Percentiles rank a stretch among this genome's conserved stretches.
Evolutionary conservation across 2,113 vertebrate species (phyloP).

Genomic region (Dinomys branickii): DNA sequence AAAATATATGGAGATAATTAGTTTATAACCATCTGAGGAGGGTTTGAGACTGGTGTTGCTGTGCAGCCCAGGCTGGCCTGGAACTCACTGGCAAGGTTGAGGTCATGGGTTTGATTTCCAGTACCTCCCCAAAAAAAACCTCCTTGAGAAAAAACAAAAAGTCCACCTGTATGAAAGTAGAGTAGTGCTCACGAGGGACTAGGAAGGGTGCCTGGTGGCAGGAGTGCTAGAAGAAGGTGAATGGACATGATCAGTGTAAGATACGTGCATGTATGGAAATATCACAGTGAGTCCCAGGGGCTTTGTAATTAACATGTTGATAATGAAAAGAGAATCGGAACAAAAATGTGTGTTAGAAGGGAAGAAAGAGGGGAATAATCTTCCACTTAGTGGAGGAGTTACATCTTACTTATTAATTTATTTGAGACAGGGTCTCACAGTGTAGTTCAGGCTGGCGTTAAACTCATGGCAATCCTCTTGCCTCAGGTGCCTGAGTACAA

Average conservation of each 20-base stretch:
- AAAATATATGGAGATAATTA: neutral
- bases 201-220: neutral
- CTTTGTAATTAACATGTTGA: neutral
- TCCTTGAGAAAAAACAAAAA: neutral
- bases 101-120: no score
- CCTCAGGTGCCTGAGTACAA: neutral
- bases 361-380: neutral
- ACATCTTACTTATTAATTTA: no score
- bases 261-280: neutral
- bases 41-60: neutral
- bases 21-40: no score
- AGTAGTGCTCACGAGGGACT: neutral
- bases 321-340: neutral
- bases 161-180: neutral
- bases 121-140: no score
- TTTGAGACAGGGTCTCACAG: neutral
- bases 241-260: neutral
- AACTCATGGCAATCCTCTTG: neutral
- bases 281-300: neutral
- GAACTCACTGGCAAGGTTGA: no score
- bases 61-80: neutral
- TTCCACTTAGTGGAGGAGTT: neutral
- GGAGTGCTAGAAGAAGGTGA: neutral
- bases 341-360: neutral
- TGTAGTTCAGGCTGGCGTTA: neutral